Conservation (phyloP, 2,888 invertebrate species). For the Macrophya alboannulata region DNA sequence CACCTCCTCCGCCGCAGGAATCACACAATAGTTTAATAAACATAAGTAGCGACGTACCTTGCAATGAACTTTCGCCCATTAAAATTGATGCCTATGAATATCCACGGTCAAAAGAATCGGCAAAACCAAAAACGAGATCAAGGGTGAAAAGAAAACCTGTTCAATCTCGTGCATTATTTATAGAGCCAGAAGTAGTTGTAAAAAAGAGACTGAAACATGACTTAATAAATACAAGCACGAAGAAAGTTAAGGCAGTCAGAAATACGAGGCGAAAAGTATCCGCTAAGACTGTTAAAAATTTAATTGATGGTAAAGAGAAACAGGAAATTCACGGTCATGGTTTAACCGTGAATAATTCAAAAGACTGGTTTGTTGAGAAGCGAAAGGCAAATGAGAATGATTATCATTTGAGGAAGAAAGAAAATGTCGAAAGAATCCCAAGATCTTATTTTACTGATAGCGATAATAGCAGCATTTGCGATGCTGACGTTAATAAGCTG, state of each 20-base stretch:
- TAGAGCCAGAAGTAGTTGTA: constrained; percentile 49
- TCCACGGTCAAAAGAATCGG: not conserved
- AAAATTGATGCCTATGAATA: not conserved
- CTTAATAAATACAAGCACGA: constrained; percentile 16
- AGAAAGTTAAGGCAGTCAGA: not conserved
- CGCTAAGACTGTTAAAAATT: not conserved
- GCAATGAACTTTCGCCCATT: not conserved
- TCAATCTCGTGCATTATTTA: constrained; percentile 58
- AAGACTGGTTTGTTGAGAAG: not conserved
- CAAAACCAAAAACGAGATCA: not conserved
- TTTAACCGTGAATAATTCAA: not conserved
- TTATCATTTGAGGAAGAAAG: constrained; percentile 26
- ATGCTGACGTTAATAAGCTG: not conserved
- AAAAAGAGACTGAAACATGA: constrained; percentile 32
- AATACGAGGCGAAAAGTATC: constrained; percentile 22
- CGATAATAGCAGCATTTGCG: not conserved
- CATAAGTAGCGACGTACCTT: constrained; percentile 37
- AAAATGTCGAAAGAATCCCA: not conserved
- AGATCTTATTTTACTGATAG: not conserved
- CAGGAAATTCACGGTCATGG: not conserved
- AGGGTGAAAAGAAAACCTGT: constrained; percentile 39
- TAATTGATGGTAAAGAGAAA: not conserved
- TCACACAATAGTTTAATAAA: constrained; percentile 18
- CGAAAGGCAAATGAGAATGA: not conserved
- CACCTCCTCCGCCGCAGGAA: constrained; percentile 19